Evolutionary conservation across 2,113 vertebrate species (phyloP).

Genomic region (Barnardius zonarius): DNA sequence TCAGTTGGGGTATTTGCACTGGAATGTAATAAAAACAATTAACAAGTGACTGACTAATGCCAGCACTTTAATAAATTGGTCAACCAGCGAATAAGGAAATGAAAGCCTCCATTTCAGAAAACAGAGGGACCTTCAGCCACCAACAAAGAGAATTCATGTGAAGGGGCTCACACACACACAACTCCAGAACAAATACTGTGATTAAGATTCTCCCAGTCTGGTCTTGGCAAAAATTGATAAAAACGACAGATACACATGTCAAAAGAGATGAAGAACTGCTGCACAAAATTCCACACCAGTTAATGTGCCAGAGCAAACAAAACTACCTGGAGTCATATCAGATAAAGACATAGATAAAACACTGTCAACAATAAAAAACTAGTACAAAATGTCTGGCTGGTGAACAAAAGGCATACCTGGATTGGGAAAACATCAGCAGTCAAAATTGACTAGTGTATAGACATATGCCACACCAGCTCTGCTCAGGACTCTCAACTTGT

Average conservation of each 20-base stretch:
- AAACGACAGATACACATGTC: slow-evolving; percentile 55
- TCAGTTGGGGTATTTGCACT: not conserved
- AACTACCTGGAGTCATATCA: slow-evolving; percentile 41
- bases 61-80: not conserved
- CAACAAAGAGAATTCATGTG: not conserved
- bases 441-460: not conserved
- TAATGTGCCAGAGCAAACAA: slow-evolving; percentile 53
- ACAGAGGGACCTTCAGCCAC: not conserved
- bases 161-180: slow-evolving; percentile 17
- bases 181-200: slow-evolving; percentile 9
- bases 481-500: not conserved
- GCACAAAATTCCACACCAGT: slow-evolving; percentile 13
- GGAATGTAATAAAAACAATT: not conserved
- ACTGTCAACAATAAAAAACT: slow-evolving; percentile 51
- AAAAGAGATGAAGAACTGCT: slow-evolving; percentile 53
- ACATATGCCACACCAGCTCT: fast-evolving
- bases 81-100: not conserved
- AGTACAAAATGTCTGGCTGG: slow-evolving; percentile 23
- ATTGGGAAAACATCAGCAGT: not conserved
- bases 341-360: slow-evolving; percentile 55
- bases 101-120: not conserved
- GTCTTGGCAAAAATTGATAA: slow-evolving; percentile 45
- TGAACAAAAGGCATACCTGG: not conserved
- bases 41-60: not conserved
- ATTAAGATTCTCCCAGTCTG: slow-evolving; percentile 18